Base-by-base conservation (phyloP, 2,888 invertebrate species). In the Boloria euphrosyne region DNA sequence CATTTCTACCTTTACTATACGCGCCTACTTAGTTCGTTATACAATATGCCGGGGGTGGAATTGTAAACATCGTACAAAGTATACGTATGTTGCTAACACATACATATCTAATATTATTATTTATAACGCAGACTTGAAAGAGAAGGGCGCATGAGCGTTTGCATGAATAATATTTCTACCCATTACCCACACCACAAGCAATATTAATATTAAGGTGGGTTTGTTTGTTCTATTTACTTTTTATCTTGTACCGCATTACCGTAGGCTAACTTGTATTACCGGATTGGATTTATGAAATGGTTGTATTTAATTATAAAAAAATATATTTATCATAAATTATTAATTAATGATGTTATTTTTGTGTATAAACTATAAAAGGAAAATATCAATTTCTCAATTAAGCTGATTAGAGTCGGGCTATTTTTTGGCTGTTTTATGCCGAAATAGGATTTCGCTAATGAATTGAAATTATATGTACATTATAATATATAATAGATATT, bases 111-210 rank as follows among this genome's bases (percentile, higher is more conserved):
- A 68, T 69, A 70, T 66, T 73, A 73, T 71, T 73, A 74, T 73
- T 73, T 74, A 71, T 73, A 70, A 70, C 69, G 57, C 72, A 66
- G 69, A 68, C 67, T 74, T 69, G 62, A 73, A 74, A 75, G 74
- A 75, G 76, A 74, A 78, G 76, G 74, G 75, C 75, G 75, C 78
- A 78, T 75, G 75, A 77, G 71, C 75, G 73, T 73, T 74, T 76
- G 71, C 70, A 73, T 75, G 71, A 74, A 72, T 75, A 75, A 73
- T 74, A 75, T 74, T 75, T 68, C 70, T 70, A 70, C 70, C 70
- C 68, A 70, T 70, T 70, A 70, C 70, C 70, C 70, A 70, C 68
- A 70, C 70, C 70, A 70, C 70, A 62, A 68, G 64, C 70, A 61
- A 66, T 70, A 68, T 70, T 70, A 70, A 70, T 66, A 68, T 68